Evolutionary conservation across 2,888 invertebrate genomes (phyloP).

Genomic region (Oegoconia quadripuncta): DNA sequence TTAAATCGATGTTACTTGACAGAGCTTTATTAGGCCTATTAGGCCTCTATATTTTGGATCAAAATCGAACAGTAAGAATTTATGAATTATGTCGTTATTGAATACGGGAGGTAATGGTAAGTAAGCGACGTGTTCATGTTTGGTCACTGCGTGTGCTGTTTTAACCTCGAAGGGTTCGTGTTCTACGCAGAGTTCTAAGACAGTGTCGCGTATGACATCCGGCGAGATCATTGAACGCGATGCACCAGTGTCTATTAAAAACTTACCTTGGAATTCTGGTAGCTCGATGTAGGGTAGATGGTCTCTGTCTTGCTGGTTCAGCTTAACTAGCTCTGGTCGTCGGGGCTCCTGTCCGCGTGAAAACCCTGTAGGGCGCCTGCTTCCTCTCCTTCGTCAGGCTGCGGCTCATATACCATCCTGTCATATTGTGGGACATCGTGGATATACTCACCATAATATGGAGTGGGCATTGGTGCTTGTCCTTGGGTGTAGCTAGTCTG

Average conservation of each 20-base stretch:
- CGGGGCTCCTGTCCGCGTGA: no score
- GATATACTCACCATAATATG: no score
- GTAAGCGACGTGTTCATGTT: slow-evolving; percentile 11
- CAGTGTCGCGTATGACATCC: slow-evolving; percentile 9
- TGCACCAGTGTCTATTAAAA: slow-evolving; percentile 23
- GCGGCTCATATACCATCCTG: no score
- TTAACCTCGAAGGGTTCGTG: slow-evolving; percentile 18
- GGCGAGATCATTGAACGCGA: slow-evolving; percentile 16
- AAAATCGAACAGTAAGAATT: slow-evolving; percentile 17
- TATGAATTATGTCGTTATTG: slow-evolving; percentile 5
- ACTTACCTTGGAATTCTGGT: slow-evolving; percentile 13
- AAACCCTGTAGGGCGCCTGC: no score
- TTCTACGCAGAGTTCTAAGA: slow-evolving; percentile 7
- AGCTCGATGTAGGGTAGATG: slow-evolving; percentile 10
- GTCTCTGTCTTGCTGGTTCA: neutral
- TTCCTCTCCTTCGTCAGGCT: no score
- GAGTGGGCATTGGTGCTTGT: no score
- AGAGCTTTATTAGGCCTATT: slow-evolving; percentile 19
- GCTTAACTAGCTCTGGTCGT: no score
- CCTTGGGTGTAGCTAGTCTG: no score
- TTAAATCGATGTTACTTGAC: slow-evolving; percentile 16
- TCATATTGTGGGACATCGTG: no score
- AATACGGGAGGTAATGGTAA: slow-evolving; percentile 16
- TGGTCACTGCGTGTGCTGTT: slow-evolving; percentile 19
- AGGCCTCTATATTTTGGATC: slow-evolving; percentile 16